Conservation (phyloP, 1,140 invertebrate genomes). For the Zaprionus ghesquierei region DNA sequence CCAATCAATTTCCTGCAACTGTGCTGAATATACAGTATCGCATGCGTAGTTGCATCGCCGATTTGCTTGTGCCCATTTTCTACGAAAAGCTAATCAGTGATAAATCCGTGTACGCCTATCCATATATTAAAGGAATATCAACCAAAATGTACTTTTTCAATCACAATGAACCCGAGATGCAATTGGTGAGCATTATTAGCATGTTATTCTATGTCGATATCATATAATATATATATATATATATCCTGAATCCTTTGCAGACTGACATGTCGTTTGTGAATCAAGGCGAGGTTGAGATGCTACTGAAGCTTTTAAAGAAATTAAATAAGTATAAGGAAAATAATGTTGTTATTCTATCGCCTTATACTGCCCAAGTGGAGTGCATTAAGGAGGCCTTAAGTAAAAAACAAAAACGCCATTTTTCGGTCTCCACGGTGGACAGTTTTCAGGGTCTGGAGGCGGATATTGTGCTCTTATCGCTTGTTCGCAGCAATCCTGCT, state of each 20-base stretch:
- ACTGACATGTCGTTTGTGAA: constrained; percentile 84
- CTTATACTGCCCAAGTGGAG: constrained; percentile 86
- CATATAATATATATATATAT: no score
- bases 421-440: constrained; percentile 87
- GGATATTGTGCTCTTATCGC: constrained; percentile 91
- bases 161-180: constrained; percentile 83
- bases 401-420: background rate
- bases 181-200: constrained; percentile 29
- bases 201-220: background rate
- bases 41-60: constrained; percentile 87
- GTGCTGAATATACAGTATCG: constrained; percentile 86
- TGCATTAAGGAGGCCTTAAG: constrained; percentile 24
- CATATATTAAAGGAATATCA: constrained; percentile 83
- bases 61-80: constrained; percentile 85
- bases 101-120: constrained; percentile 83
- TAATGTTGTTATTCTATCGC: constrained; percentile 87
- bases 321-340: constrained; percentile 83
- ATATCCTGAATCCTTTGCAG: constrained; percentile 51
- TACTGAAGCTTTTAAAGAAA: constrained; percentile 83
- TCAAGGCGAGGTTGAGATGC: constrained; percentile 85
- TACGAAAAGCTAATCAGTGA: constrained; percentile 85
- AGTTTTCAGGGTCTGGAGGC: constrained; percentile 94
- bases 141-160: constrained; percentile 86
- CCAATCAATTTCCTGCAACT: constrained; percentile 84
- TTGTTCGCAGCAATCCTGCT: constrained; percentile 89